Evolutionary conservation across 2,797 vertebrate genomes (phyloP), one percentile per base, ranked within the genome.

Genomic region (Thunnus albacares): DNA sequence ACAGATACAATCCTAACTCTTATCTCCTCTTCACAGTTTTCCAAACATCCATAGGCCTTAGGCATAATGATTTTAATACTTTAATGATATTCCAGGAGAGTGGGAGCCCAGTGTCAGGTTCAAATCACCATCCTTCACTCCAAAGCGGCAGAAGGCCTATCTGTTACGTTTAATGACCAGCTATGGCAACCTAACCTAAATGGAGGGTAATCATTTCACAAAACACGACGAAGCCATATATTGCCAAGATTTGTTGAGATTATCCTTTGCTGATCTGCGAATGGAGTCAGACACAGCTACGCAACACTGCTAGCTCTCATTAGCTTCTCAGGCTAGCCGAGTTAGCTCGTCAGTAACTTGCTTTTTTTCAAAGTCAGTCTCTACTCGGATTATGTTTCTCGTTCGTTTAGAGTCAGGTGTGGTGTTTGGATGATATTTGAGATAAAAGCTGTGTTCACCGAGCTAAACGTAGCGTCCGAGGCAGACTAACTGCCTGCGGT

Each of bases 271-370:
- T 2, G 45, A 30, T 56, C 65, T 61, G 70, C 22, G 57, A 71
- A 62, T 1, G 35, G 35, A 75, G 64, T 71, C 80, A 47, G 57
- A 81, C 64, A 3, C 82, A 65, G 82, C 90, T 90, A 90, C 92
- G 90, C 90, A 92, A 87, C 38, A 83, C 69, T 43, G 89, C 70
- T 78, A 88, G 73, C 86, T 64, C 56, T 3, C 74, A 5, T 86
- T 84, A 89, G 90, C 89, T 70, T 22, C 59, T 28, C 22, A 6
- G 38, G 74, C 77, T 87, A 91, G 90, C 89, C 72, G 2, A 1
- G 79, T 84, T 93, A 91, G 91, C 91, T 85, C 9, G 10, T 2
- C 1, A 4, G 60, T 28, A 53, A 76, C 58, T 14, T 7, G 66
- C 61, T 73, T 67, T n/a, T n/a, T 71, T 60, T 65, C 66, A 26